Evolutionary conservation across 2,888 invertebrate species (phyloP), one percentile per base, ranked within the genome.

Genomic region (Leucophenga maculata): DNA sequence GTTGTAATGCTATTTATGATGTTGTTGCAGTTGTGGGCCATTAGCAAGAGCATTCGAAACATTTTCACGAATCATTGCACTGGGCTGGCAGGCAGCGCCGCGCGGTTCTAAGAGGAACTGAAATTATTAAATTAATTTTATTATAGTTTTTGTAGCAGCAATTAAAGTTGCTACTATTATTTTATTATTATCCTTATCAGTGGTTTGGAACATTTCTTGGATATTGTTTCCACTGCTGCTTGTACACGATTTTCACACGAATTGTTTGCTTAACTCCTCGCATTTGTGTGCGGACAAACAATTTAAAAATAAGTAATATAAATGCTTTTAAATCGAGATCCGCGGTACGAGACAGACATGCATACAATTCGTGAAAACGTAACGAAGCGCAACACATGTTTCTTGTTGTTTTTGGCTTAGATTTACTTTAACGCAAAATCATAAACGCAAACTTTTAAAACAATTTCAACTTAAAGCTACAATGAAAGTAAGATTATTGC

Each of bases 131-230:
- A 48, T 16, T 68, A 8, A 46, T 48, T 54, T 22, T 44, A 44
- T 67, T 60, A 66, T 52, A 68, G 66, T 52, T 66, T 60, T 67
- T 69, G 22, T 57, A 32, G 68, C 32, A 66, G 73, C 69, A 75
- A 60, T 32, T 16, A 6, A 60, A 60, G 16, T 60, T 60, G 60
- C 20, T 60, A 60, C 39, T 39, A 8, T 39, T 39, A 39, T 78
- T 80, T 80, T 80, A 83, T 80, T 83, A 74, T 76, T 72, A 71
- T 55, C 70, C 72, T 73, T 69, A 69, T 39, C 39, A 39, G 39
- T 39, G 39, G 39, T 39, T 8, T 39, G 64, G 71, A 71, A 77
- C 72, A 82, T 72, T 74, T 70, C 73, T 73, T 79, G 79, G 79
- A 81, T 79, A 78, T 79, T 74, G 77, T 71, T 68, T 72, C 75